phyloP scores from a whole-genome alignment of 2,888 invertebrate species.

The Hermaeophaga mercurialis region DNA sequence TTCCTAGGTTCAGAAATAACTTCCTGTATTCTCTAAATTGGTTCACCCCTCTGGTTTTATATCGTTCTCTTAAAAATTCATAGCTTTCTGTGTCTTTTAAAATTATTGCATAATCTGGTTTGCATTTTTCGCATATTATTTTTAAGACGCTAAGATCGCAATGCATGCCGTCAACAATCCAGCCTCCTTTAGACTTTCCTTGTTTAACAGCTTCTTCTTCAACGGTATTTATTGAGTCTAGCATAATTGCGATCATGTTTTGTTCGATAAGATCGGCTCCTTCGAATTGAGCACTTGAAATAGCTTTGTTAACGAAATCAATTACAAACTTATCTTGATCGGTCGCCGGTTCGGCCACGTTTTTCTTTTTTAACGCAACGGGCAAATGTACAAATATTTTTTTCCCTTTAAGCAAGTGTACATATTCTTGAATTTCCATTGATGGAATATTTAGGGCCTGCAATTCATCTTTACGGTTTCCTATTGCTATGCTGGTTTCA shows the following conservation, averaged over 20 bases:
- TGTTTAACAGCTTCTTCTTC: conserved; percentile 53
- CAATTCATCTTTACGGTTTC: conserved; percentile 32
- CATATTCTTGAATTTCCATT: conserved; percentile 22
- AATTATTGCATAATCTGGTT: conserved; percentile 64
- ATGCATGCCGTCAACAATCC: conserved; percentile 67
- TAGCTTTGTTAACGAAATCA: conserved; percentile 57
- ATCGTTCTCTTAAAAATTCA: conserved; percentile 51
- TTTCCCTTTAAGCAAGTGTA: conserved; percentile 32
- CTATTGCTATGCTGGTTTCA: conserved; percentile 34
- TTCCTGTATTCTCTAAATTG: conserved; percentile 45
- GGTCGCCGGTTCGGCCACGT: conserved; percentile 45
- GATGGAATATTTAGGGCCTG: conserved; percentile 31
- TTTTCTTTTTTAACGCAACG: conserved; percentile 39
- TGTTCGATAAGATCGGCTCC: conserved; percentile 52
- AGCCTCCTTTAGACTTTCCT: conserved; percentile 59
- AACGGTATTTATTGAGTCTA: conserved; percentile 52
- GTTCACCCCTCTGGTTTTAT: conserved; percentile 38
- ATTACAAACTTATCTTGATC: conserved; percentile 59
- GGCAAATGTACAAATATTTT: conserved; percentile 41
- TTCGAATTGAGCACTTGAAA: conserved; percentile 53
- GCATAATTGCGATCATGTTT: conserved; percentile 58
- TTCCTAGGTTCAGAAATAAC: conserved; percentile 47
- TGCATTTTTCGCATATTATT: conserved; percentile 57
- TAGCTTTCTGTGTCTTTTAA: conserved; percentile 61
- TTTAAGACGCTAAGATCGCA: conserved; percentile 60